Conservation (phyloP, 2,113 vertebrate species). For the Eulemur rufifrons region DNA sequence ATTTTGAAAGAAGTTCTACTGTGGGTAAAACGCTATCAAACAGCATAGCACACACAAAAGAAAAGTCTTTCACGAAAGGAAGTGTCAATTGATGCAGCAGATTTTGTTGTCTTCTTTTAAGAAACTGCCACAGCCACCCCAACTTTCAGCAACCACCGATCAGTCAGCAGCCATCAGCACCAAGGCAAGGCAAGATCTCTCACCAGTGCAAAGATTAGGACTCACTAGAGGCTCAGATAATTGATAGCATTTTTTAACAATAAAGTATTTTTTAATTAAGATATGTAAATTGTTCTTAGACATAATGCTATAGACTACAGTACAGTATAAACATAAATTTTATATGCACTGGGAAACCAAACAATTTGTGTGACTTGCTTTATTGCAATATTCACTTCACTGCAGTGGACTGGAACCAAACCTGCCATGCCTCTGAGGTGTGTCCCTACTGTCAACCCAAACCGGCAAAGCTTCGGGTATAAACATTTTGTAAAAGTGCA, state of each 20-base stretch:
- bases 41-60: not conserved
- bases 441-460: not conserved
- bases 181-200: not conserved
- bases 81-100: not conserved
- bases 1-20: not conserved
- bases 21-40: not conserved
- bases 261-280: not conserved
- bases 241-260: not conserved
- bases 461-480: not conserved
- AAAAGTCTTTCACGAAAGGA: not conserved
- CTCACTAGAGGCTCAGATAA: not conserved
- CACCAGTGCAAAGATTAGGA: not conserved
- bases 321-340: not conserved
- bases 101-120: not conserved
- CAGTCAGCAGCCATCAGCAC: not conserved
- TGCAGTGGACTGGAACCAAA: not conserved
- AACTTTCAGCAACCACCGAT: not conserved
- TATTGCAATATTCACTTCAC: not conserved
- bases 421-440: not conserved
- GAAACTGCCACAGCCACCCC: not conserved
- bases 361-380: not conserved
- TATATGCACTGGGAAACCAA: not conserved
- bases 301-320: not conserved
- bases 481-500: not conserved
- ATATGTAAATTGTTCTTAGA: not conserved